Conservation (phyloP, 2,888 invertebrate genomes). For the Muscina levida region DNA sequence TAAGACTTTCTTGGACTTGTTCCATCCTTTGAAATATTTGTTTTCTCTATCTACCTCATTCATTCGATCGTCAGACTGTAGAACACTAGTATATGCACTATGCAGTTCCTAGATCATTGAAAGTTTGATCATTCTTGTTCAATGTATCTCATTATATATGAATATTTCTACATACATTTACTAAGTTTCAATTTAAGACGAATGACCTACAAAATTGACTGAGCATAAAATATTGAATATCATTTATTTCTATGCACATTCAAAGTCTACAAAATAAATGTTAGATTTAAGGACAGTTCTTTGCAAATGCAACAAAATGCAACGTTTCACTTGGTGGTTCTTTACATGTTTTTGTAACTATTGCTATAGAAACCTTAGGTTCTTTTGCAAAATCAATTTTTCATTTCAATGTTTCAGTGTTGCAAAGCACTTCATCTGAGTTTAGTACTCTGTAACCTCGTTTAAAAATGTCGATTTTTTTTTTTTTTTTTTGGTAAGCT, state of each 20-base stretch:
- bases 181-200: no score
- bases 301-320: slow-evolving; percentile 34
- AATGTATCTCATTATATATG: no score
- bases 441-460: slow-evolving; percentile 31
- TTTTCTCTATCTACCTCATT: no score
- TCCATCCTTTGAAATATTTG: no score
- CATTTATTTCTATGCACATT: slow-evolving; percentile 12
- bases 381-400: slow-evolving; percentile 53
- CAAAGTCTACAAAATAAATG: background rate
- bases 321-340: slow-evolving; percentile 35
- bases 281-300: slow-evolving; percentile 13
- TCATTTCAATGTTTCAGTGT: slow-evolving; percentile 37
- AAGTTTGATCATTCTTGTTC: no score
- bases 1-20: no score
- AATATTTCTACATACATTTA: no score
- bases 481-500: slow-evolving; percentile 5
- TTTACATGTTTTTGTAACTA: background rate
- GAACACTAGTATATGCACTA: no score
- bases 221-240: slow-evolving; percentile 20
- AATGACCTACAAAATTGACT: no score
- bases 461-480: slow-evolving; percentile 40
- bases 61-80: no score
- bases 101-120: no score
- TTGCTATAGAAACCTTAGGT: no score
- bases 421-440: slow-evolving; percentile 22